A percentile compares a stretch with the other conserved stretches of the same genome.
These are phyloP conservation scores for Ptilonorhynchus violaceus DNA, from an alignment of 2,113 vertebrate species.

Conservation along the genomic window DNA sequence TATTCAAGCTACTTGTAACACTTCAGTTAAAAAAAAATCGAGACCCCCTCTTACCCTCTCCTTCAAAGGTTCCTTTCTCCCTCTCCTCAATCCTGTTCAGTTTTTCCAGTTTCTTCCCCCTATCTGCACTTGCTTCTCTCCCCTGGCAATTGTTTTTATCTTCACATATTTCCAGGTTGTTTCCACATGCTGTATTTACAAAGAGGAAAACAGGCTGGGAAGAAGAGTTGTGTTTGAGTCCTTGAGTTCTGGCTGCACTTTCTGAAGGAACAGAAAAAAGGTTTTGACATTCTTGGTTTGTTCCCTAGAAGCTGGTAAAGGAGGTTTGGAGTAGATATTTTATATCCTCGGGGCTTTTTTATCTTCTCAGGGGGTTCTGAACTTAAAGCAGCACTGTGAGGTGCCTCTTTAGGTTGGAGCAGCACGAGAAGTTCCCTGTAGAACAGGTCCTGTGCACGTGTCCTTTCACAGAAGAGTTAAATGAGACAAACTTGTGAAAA, in stretches of 20 bases:
- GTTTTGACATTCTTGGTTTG: fast-evolving
- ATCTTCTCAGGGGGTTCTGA: not conserved
- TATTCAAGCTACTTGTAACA: not conserved
- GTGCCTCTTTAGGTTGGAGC: not conserved
- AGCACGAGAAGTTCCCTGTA: not conserved
- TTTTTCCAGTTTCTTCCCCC: not conserved
- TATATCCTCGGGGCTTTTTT: not conserved
- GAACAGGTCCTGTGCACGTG: not conserved
- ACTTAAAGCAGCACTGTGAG: not conserved
- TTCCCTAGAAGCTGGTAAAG: not conserved
- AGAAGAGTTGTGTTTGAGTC: not conserved
- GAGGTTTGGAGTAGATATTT: not conserved
- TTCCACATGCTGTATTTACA: not conserved
- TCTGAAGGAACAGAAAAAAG: not conserved
- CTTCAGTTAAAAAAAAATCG: not conserved
- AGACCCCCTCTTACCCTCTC: not conserved
- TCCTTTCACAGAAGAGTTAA: not conserved
- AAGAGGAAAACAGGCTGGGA: not conserved
- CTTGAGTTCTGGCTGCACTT: not conserved
- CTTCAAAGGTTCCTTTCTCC: not conserved
- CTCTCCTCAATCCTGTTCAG: not conserved
- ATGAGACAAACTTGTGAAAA: not conserved
- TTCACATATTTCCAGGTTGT: not conserved
- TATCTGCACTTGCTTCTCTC: not conserved
- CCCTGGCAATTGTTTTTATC: not conserved